Conservation (phyloP, 2,888 invertebrate species). For the Rhodophaea formosa region DNA sequence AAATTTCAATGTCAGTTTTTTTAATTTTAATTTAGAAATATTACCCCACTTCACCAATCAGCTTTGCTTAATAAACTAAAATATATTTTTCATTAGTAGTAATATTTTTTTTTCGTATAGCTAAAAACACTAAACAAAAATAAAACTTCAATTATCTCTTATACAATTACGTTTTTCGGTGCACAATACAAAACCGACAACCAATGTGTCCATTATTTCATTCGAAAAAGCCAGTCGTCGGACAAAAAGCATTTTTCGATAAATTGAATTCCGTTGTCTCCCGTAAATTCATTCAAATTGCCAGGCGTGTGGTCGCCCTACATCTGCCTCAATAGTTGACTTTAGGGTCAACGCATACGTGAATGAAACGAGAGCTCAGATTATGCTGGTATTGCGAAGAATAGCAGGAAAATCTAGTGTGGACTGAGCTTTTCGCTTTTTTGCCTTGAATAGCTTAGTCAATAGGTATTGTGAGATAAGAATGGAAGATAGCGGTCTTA, state of each 20-base stretch:
- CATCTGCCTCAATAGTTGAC: conserved; percentile 30
- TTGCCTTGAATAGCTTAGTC: conserved; percentile 6
- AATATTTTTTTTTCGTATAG: no score
- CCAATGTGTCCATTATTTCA: conserved; percentile 37
- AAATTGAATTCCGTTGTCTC: conserved; percentile 47
- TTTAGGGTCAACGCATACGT: conserved; percentile 22
- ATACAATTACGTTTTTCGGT: neutral
- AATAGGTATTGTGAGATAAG: conserved; percentile 11
- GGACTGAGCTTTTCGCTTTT: neutral
- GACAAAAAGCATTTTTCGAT: conserved; percentile 42
- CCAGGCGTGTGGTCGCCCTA: conserved; percentile 32
- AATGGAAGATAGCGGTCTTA: conserved; percentile 7
- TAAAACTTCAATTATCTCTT: neutral
- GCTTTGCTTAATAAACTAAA: no score
- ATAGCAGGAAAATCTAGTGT: neutral
- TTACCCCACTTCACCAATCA: no score
- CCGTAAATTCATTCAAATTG: conserved; percentile 40
- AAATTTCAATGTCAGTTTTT: no score
- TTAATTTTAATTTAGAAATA: no score
- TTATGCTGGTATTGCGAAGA: neutral
- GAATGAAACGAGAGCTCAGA: conserved; percentile 14
- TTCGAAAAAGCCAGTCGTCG: conserved; percentile 32
- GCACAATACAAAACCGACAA: conserved; percentile 13
- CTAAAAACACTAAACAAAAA: neutral
- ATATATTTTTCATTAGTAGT: no score